These are phyloP conservation scores for Empis stercorea DNA, from an alignment of 2,888 invertebrate species.

Conservation along the genomic window DNA sequence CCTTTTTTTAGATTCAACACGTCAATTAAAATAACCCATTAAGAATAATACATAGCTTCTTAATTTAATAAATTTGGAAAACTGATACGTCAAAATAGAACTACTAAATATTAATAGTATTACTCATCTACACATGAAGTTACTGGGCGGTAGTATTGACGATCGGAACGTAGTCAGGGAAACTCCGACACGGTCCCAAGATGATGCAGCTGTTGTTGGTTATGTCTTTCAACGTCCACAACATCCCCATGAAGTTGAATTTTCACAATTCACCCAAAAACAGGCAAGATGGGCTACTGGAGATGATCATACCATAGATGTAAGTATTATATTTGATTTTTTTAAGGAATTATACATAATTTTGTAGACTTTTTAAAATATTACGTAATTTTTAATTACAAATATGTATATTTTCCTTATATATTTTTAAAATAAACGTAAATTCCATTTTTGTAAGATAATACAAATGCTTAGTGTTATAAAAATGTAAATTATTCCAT, in stretches of 20 bases:
- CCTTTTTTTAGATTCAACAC: no score
- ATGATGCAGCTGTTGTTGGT: constrained; percentile 85
- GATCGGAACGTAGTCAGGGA: constrained; percentile 48
- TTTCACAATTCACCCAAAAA: constrained; percentile 60
- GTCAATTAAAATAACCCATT: no score
- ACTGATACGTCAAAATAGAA: constrained; percentile 32
- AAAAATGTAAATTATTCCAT: no score
- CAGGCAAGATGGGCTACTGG: constrained; percentile 73
- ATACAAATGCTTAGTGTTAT: no score
- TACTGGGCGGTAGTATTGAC: constrained; percentile 60
- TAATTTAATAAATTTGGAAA: no score
- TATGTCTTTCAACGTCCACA: constrained; percentile 68
- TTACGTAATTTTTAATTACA: background rate
- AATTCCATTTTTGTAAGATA: no score
- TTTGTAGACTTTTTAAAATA: no score
- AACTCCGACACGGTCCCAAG: constrained; percentile 62
- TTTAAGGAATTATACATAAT: no score
- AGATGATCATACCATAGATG: constrained; percentile 79
- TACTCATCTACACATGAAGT: constrained; percentile 53
- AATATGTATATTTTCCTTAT: no score
- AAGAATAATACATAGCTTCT: no score
- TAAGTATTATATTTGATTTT: constrained; percentile 38
- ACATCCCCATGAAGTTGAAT: constrained; percentile 68
- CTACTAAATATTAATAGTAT: constrained; percentile 29
- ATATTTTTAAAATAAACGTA: no score